Evolutionary conservation across 2,888 invertebrate species (phyloP).

Genomic region (Ochropacha duplaris): DNA sequence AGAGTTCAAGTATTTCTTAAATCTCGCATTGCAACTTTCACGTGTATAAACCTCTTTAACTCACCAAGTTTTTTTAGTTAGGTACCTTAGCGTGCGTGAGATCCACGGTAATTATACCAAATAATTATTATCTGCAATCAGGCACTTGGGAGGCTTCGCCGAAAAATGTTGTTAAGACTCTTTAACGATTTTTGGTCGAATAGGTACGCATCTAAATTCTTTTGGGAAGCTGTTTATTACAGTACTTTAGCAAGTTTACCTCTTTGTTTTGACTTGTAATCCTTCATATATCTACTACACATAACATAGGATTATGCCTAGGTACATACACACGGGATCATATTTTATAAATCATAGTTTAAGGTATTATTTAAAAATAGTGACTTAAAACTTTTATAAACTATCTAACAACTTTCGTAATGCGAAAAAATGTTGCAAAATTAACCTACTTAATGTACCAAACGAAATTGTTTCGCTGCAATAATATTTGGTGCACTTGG

Average conservation of each 20-base stretch:
- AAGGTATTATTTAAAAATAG: no score
- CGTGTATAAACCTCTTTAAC: slow-evolving; percentile 29
- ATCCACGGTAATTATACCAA: slow-evolving; percentile 36
- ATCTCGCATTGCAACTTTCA: slow-evolving; percentile 62
- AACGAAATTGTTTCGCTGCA: neutral
- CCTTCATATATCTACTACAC: no score
- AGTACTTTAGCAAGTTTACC: neutral
- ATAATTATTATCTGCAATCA: slow-evolving; percentile 29
- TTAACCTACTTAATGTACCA: neutral
- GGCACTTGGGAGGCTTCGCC: slow-evolving; percentile 21
- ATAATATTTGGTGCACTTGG: slow-evolving; percentile 4
- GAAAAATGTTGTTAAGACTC: slow-evolving; percentile 18
- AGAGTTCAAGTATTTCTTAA: slow-evolving; percentile 51
- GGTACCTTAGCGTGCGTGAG: slow-evolving; percentile 27
- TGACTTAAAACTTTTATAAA: no score
- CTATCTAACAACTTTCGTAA: no score
- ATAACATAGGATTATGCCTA: no score
- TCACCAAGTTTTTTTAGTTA: slow-evolving; percentile 20
- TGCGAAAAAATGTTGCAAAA: neutral
- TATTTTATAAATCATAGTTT: no score
- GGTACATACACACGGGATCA: no score
- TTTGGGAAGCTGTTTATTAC: neutral
- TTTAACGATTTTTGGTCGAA: slow-evolving; percentile 3
- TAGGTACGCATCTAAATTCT: neutral
- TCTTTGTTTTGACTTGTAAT: no score